phyloP scores from a whole-genome alignment of 2,888 invertebrate genomes.

The Deilephila elpenor region DNA sequence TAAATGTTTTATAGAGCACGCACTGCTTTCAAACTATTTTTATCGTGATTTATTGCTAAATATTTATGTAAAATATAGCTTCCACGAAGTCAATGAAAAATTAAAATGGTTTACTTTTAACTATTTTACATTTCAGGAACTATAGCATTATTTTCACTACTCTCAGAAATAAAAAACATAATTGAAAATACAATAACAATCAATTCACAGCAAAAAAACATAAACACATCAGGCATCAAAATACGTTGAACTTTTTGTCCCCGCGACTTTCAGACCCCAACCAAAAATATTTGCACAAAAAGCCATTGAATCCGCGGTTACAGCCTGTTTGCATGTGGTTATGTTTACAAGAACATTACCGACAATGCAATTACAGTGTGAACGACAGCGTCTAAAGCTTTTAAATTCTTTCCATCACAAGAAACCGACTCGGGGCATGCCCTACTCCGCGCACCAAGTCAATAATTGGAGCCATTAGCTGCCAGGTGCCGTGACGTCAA shows the following conservation, averaged over 20 bases:
- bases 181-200: background rate
- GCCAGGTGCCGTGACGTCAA: slow-evolving; percentile 68
- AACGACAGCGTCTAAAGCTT: slow-evolving; percentile 38
- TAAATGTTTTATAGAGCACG: background rate
- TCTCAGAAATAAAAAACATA: background rate
- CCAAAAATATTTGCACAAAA: background rate
- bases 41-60: background rate
- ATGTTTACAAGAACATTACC: slow-evolving; percentile 2
- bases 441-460: slow-evolving; percentile 63
- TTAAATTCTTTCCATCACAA: slow-evolving; percentile 53
- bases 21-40: background rate
- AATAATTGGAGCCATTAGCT: slow-evolving; percentile 78
- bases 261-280: too few relatives aligned
- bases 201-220: too few relatives aligned
- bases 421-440: slow-evolving; percentile 65
- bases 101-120: background rate
- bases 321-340: too few relatives aligned
- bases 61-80: too few relatives aligned
- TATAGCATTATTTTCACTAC: background rate
- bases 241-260: too few relatives aligned
- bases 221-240: too few relatives aligned
- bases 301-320: too few relatives aligned
- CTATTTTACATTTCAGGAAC: background rate
- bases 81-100: too few relatives aligned
- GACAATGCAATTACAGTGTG: slow-evolving; percentile 11